Evolutionary conservation across 2,888 invertebrate genomes (phyloP).

Genomic region (Melolontha melolontha): DNA sequence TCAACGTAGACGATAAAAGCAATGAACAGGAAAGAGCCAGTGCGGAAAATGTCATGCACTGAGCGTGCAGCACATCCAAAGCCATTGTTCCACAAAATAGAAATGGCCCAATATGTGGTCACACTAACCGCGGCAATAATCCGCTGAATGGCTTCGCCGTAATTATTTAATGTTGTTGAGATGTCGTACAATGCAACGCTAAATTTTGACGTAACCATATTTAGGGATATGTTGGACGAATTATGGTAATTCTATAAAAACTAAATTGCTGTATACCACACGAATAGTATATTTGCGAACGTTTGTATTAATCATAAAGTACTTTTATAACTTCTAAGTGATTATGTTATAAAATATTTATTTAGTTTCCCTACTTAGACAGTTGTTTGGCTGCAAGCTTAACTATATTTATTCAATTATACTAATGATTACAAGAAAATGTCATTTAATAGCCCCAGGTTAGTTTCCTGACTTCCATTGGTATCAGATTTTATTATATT

Average conservation of each 20-base stretch:
- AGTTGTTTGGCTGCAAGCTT: too few species aligned
- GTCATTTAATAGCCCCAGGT: too few species aligned
- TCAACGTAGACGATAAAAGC: conserved; percentile 31
- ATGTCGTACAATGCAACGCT: conserved; percentile 9
- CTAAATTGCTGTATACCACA: too few species aligned
- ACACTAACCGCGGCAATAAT: conserved; percentile 27
- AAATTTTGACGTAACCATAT: conserved; percentile 15
- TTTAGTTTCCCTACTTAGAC: too few species aligned
- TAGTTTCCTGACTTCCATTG: too few species aligned
- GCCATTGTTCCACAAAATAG: conserved; percentile 27
- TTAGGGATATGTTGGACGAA: neutral
- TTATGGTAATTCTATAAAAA: neutral
- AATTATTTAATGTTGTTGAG: conserved; percentile 26
- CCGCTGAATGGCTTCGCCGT: conserved; percentile 15
- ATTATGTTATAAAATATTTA: too few species aligned
- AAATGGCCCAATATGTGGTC: conserved; percentile 29
- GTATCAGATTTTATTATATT: too few species aligned
- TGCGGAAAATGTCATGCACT: conserved; percentile 22
- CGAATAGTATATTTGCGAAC: too few species aligned
- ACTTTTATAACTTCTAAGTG: too few species aligned
- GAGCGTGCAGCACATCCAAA: conserved; percentile 24
- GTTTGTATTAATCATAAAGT: too few species aligned
- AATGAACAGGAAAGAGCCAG: conserved; percentile 26
- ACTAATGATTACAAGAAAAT: too few species aligned
- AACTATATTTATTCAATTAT: too few species aligned